These are phyloP conservation scores for Trematomus bernacchii DNA, from an alignment of 2,797 vertebrate genomes.

Conservation along the genomic window DNA sequence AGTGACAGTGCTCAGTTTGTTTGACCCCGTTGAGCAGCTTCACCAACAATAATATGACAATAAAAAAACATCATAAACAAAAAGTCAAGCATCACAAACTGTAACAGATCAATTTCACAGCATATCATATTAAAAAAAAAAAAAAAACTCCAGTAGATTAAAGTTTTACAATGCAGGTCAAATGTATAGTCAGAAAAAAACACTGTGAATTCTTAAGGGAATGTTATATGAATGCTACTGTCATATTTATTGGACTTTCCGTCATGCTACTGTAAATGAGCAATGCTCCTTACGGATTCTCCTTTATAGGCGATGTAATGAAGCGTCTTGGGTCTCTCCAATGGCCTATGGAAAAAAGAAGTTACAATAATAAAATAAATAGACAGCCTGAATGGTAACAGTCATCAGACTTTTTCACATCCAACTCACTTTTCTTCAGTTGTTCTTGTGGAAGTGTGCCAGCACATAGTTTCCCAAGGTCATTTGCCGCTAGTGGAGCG, in stretches of 20 bases:
- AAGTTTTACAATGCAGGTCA: neutral
- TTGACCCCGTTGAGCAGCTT: no score
- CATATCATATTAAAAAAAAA: neutral
- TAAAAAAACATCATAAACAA: neutral
- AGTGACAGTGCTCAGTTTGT: neutral
- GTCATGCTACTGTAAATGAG: constrained; percentile 3
- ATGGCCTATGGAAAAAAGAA: constrained; percentile 21
- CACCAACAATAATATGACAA: no score
- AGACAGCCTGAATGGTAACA: constrained; percentile 29
- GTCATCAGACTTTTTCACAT: constrained; percentile 49
- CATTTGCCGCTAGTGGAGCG: constrained; percentile 62
- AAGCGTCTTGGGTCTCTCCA: constrained; percentile 24
- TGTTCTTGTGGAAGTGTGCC: constrained; percentile 47
- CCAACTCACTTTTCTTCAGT: constrained; percentile 57
- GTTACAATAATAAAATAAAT: constrained; percentile 24
- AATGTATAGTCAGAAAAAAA: neutral
- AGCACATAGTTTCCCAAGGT: constrained; percentile 71
- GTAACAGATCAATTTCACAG: neutral
- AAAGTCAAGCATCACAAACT: neutral
- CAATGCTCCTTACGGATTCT: constrained; percentile 21
- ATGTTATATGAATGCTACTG: neutral
- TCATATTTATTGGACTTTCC: constrained; percentile 7
- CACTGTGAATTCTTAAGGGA: neutral
- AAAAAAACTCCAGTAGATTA: neutral
- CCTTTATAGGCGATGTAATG: constrained; percentile 12